A percentile compares a stretch with the other conserved stretches of the same genome.
phyloP scores from a whole-genome alignment of 2,888 invertebrate genomes.

The Heliothis peltigera region DNA sequence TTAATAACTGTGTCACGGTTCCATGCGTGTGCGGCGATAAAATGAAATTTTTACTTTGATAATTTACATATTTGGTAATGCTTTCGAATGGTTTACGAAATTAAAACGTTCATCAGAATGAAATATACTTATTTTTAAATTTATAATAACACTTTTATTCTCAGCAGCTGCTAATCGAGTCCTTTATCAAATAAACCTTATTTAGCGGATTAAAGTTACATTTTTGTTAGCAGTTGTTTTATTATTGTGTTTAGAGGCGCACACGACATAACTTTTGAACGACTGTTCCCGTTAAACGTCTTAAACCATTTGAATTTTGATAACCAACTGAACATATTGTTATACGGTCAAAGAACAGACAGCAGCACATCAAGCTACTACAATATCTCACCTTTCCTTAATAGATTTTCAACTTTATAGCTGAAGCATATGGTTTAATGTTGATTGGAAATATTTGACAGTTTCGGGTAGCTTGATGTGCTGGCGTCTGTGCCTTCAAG shows the following conservation, averaged over 20 bases:
- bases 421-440: no score
- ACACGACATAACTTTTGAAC: conserved; percentile 4
- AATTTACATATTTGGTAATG: conserved; percentile 50
- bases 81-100: conserved; percentile 44
- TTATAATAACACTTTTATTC: conserved; percentile 29
- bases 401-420: no score
- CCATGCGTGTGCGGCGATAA: conserved; percentile 43
- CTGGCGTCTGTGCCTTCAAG: no score
- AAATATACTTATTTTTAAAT: conserved; percentile 37
- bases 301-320: conserved; percentile 1
- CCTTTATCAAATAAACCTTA: conserved; percentile 27
- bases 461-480: no score
- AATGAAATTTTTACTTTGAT: conserved; percentile 54
- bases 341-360: no score
- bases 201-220: conserved; percentile 26
- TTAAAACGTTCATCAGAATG: conserved; percentile 52
- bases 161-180: conserved; percentile 46
- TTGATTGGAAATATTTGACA: no score
- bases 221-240: conserved; percentile 19
- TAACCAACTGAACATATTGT: not conserved
- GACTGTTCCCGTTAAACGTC: conserved; percentile 1
- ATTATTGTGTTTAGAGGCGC: conserved; percentile 26
- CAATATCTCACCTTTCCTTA: no score
- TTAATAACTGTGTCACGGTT: conserved; percentile 80
- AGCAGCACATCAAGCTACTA: no score